Conservation (phyloP, 2,888 invertebrate species). For the Drosophila lacicola region DNA sequence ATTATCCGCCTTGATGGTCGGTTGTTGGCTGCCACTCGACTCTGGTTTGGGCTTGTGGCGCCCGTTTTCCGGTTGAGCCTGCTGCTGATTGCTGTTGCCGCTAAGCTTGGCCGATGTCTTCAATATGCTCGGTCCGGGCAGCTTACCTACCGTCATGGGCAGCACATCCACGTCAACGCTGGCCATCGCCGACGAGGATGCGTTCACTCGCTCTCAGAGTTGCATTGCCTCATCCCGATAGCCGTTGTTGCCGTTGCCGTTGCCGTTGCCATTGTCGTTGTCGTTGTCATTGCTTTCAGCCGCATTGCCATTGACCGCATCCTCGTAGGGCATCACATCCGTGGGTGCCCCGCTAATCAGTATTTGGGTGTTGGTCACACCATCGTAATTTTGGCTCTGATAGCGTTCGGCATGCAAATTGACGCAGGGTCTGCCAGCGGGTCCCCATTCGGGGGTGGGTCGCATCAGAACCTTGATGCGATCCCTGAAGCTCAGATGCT, state of each 20-base stretch:
- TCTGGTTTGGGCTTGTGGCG: slow-evolving; percentile 48
- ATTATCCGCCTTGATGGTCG: slow-evolving; percentile 71
- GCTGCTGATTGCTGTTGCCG: slow-evolving; percentile 52
- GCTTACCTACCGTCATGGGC: slow-evolving; percentile 56
- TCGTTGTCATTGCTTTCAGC: slow-evolving; percentile 22
- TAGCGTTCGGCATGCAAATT: slow-evolving; percentile 82
- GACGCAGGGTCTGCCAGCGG: slow-evolving; percentile 85
- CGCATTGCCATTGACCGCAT: slow-evolving; percentile 33
- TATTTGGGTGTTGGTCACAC: slow-evolving; percentile 86
- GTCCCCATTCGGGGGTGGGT: slow-evolving; percentile 91
- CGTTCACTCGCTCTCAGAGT: slow-evolving; percentile 87
- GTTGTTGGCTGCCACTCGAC: slow-evolving; percentile 75
- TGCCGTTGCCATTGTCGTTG: slow-evolving; percentile 25
- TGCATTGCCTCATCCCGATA: slow-evolving; percentile 80
- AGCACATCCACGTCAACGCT: slow-evolving; percentile 53
- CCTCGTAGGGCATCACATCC: slow-evolving; percentile 67
- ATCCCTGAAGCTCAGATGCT: slow-evolving; percentile 86
- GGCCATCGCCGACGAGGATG: slow-evolving; percentile 66
- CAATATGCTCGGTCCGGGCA: slow-evolving; percentile 85
- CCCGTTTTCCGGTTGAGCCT: slow-evolving; percentile 55
- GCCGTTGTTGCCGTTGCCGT: slow-evolving; percentile 47
- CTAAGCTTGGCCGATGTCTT: slow-evolving; percentile 82
- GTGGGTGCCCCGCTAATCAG: slow-evolving; percentile 80
- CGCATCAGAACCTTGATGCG: slow-evolving; percentile 88
- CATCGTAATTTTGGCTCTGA: slow-evolving; percentile 84